Evolutionary conservation across 2,888 invertebrate genomes (phyloP), one percentile per base, ranked within the genome.

Genomic region (Plemyria rubiginata): DNA sequence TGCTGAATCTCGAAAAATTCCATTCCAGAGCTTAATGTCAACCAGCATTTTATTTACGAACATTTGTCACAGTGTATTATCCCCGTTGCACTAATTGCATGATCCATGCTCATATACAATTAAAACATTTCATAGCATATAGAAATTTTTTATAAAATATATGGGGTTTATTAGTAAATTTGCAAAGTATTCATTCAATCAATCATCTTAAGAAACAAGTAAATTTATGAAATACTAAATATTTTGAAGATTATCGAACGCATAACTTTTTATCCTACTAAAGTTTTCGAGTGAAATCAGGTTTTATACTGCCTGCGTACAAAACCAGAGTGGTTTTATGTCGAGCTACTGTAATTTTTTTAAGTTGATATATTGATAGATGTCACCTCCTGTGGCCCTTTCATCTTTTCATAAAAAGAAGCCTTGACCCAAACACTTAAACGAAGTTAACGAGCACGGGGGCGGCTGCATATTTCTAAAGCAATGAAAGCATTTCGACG

Each of bases 11-110:
- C 73, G 69, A 75, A 77, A 81, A 84, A 83, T 82, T 69, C 78
- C 83, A 80, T 80, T 79, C 79, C 79, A 71, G 72, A 78, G 74
- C 74, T 81, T 79, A 84, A 85, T 84, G 84, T 80, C 81, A 81
- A 81, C 75, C 78, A 70, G 70, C 73, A 64, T 66, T 70, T 67
- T 74, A 77, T 79, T 77, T 68, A 70, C 72, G 70, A 70, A 70
- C 72, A 66, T 66, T 73, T 69, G 68, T 70, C 63, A 67, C 68
- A 58, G 64, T 57, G 70, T 74, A 70, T 65, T 65, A 65, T 65
- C 64, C 62, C 59, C 54, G 59, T 50, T 64, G 65, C 45, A 62
- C 65, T 66, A 68, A 71, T 71, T 70, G 66, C 69, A 48, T 51
- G 60, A 60, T 53, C 48, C 54, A 55, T 60, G 65, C 55, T 61